These are phyloP conservation scores for Spodoptera litura DNA, from an alignment of 1,140 invertebrate genomes.

Conservation along the genomic window DNA sequence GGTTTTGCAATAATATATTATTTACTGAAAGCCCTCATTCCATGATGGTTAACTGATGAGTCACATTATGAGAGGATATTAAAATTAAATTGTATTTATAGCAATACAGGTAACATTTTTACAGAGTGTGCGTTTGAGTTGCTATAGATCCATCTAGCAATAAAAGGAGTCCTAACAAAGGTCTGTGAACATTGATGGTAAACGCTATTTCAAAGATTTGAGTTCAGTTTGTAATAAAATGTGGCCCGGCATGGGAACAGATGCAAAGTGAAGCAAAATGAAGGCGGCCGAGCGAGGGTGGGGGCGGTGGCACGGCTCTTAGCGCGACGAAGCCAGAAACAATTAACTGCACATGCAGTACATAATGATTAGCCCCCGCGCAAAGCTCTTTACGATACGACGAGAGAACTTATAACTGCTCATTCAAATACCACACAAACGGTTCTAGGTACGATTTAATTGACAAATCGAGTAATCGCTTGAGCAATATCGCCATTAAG, in stretches of 20 bases:
- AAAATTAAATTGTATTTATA: no score
- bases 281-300: slow-evolving; percentile 17
- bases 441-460: not conserved
- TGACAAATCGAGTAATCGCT: slow-evolving; percentile 16
- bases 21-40: no score
- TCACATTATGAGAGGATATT: no score
- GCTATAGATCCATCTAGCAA: no score
- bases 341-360: slow-evolving; percentile 36
- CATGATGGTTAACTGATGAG: no score
- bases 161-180: no score
- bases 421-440: not conserved
- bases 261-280: slow-evolving; percentile 53
- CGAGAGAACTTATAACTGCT: slow-evolving; percentile 5
- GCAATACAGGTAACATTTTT: no score
- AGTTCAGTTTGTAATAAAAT: not conserved
- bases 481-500: slow-evolving; percentile 16
- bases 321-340: slow-evolving; percentile 40
- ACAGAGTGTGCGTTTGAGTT: no score
- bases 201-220: not conserved
- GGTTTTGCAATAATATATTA: no score
- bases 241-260: slow-evolving; percentile 29
- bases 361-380: slow-evolving; percentile 41
- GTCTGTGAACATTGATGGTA: not conserved
- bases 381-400: not conserved
- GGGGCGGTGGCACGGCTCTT: slow-evolving; percentile 31